These are phyloP conservation scores for Drosophila parabipectinata DNA, from an alignment of 1,140 invertebrate species.

Conservation along the genomic window DNA sequence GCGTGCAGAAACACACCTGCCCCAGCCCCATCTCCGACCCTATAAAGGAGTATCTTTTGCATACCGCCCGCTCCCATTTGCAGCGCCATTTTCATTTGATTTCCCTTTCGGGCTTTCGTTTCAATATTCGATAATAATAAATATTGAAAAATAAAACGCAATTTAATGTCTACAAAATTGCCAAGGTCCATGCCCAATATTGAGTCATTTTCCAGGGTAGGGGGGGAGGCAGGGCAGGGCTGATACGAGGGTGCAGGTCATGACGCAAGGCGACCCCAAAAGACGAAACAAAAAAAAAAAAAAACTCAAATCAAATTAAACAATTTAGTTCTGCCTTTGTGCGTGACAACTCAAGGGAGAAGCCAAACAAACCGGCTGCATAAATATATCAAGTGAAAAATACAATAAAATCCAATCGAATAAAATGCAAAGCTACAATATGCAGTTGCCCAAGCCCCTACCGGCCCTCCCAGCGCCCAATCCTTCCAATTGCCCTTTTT, in stretches of 20 bases:
- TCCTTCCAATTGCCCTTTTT: neutral
- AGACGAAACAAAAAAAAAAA: constrained; percentile 10
- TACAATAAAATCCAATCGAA: constrained; percentile 75
- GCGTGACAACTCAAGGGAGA: constrained; percentile 81
- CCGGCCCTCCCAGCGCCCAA: neutral
- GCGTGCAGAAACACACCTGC: constrained; percentile 51
- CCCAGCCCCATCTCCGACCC: constrained; percentile 1
- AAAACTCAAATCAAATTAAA: constrained; percentile 77
- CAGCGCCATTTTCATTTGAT: constrained; percentile 39
- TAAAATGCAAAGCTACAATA: constrained; percentile 64
- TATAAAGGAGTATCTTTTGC: constrained; percentile 29
- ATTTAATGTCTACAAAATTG: constrained; percentile 69
- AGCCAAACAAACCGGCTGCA: constrained; percentile 74
- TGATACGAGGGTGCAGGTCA: constrained; percentile 29
- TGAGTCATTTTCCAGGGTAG: constrained; percentile 66
- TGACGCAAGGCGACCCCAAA: constrained; percentile 66
- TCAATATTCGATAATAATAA: constrained; percentile 78
- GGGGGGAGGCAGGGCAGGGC: constrained; percentile 45
- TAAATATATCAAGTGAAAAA: constrained; percentile 77
- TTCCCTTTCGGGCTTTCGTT: constrained; percentile 50
- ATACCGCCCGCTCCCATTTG: constrained; percentile 31
- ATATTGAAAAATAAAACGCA: constrained; percentile 80
- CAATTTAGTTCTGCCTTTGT: constrained; percentile 80
- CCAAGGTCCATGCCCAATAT: constrained; percentile 47
- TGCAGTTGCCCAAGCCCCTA: constrained; percentile 3